These are phyloP conservation scores for Bombus picipes DNA, from an alignment of 1,140 invertebrate species.

Conservation along the genomic window DNA sequence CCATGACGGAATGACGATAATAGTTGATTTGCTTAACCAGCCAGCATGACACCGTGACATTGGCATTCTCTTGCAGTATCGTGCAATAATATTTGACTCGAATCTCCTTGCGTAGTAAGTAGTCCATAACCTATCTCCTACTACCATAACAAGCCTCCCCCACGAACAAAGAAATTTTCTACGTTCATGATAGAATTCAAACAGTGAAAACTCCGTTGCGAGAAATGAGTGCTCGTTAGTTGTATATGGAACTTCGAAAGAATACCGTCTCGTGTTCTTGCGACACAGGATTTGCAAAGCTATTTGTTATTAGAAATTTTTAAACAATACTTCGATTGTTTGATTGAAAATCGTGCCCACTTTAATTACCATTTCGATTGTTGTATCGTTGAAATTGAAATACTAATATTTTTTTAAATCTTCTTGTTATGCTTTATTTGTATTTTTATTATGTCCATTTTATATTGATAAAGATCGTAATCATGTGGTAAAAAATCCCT, in stretches of 20 bases:
- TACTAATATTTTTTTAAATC: too few species aligned
- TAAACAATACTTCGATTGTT: too few species aligned
- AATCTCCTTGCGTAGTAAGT: constrained; percentile 67
- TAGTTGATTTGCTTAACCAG: constrained; percentile 24
- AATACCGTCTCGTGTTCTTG: constrained; percentile 48
- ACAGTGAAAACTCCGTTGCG: constrained; percentile 74
- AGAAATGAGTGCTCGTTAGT: constrained; percentile 73
- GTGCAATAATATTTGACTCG: constrained; percentile 36
- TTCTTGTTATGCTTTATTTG: not conserved
- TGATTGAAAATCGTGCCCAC: not conserved
- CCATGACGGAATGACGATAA: not conserved
- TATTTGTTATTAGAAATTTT: not conserved
- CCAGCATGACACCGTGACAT: constrained; percentile 30
- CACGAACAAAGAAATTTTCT: constrained; percentile 77
- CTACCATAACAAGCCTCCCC: constrained; percentile 72
- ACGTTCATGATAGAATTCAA: constrained; percentile 68
- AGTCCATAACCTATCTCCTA: constrained; percentile 76
- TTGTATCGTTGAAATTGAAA: too few species aligned
- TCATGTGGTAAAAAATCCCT: not conserved
- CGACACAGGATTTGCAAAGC: not conserved
- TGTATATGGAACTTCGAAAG: constrained; percentile 65
- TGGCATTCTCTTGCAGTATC: constrained; percentile 49
- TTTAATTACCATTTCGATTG: not conserved
- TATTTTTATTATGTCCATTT: not conserved
- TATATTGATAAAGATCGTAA: not conserved